A percentile compares a stretch with the other conserved stretches of the same genome.
These are phyloP conservation scores for Neoascia interrupta DNA, from an alignment of 2,888 invertebrate species.

Conservation along the genomic window DNA sequence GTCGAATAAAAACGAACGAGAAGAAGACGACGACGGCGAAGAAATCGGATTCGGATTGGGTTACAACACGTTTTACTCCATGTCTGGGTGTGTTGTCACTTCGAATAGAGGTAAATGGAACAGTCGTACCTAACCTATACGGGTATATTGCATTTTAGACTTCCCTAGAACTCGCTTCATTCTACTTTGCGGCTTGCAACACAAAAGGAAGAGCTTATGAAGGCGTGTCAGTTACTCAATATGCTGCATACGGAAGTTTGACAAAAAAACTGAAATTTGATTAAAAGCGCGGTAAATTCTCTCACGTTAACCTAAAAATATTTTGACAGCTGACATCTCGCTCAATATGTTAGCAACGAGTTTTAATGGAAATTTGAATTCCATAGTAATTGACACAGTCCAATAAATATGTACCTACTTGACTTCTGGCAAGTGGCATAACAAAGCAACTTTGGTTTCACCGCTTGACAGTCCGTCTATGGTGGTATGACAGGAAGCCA, in stretches of 20 bases:
- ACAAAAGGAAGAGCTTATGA: conserved; percentile 13
- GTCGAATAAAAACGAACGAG: conserved; percentile 28
- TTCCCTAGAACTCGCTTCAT: conserved; percentile 37
- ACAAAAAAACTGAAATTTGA: conserved; percentile 25
- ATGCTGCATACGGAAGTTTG: conserved; percentile 44
- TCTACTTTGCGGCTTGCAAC: neutral
- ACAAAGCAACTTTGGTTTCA: too few relatives aligned
- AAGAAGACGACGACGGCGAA: neutral
- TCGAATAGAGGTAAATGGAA: conserved; percentile 38
- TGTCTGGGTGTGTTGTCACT: conserved; percentile 3
- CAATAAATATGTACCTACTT: conserved; percentile 14
- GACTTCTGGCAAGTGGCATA: too few relatives aligned
- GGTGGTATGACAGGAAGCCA: conserved; percentile 32
- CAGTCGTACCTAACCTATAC: too few relatives aligned
- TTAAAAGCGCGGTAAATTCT: neutral
- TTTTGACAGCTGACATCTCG: neutral
- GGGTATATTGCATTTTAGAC: too few relatives aligned
- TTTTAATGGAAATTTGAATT: conserved; percentile 13
- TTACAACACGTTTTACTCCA: conserved; percentile 39
- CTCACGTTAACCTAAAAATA: neutral
- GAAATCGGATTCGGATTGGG: conserved; percentile 48
- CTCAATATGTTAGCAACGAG: conserved; percentile 4
- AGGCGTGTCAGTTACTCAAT: conserved; percentile 49
- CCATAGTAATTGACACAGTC: conserved; percentile 36
- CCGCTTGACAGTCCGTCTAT: neutral